Conservation (phyloP, 2,113 vertebrate species). For the Diadophis punctatus region DNA sequence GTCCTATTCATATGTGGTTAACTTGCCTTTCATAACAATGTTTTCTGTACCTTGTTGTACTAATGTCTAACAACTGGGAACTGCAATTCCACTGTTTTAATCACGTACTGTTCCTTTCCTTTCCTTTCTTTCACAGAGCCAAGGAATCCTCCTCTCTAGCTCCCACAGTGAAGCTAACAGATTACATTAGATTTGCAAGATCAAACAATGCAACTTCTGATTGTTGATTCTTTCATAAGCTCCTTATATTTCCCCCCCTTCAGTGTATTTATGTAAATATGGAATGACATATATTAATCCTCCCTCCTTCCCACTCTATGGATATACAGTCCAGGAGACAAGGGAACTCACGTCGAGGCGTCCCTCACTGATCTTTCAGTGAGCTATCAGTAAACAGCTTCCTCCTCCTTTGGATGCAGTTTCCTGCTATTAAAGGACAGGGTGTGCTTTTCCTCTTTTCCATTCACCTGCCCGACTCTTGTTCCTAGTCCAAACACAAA, state of each 20-base stretch:
- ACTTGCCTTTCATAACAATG: background rate
- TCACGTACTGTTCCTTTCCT: background rate
- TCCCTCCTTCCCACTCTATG: rapidly evolving
- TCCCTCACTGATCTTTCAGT: rapidly evolving
- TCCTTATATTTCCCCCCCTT: background rate
- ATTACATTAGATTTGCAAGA: background rate
- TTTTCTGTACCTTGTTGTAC: background rate
- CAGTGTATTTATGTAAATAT: background rate
- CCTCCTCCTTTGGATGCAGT: background rate
- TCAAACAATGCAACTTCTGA: background rate
- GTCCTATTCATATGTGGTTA: background rate
- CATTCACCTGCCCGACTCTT: background rate
- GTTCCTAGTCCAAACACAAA: background rate
- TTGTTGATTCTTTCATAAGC: background rate
- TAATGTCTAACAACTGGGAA: background rate
- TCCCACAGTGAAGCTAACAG: background rate
- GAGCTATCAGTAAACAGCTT: background rate
- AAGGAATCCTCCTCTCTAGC: background rate
- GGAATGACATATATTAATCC: background rate
- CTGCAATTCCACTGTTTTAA: background rate
- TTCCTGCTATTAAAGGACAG: background rate
- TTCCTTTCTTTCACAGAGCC: background rate
- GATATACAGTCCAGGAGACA: rapidly evolving
- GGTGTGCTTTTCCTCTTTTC: background rate
- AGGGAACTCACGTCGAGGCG: rapidly evolving